Conservation (phyloP, 2,113 vertebrate species). For the Phoenicopterus ruber region DNA sequence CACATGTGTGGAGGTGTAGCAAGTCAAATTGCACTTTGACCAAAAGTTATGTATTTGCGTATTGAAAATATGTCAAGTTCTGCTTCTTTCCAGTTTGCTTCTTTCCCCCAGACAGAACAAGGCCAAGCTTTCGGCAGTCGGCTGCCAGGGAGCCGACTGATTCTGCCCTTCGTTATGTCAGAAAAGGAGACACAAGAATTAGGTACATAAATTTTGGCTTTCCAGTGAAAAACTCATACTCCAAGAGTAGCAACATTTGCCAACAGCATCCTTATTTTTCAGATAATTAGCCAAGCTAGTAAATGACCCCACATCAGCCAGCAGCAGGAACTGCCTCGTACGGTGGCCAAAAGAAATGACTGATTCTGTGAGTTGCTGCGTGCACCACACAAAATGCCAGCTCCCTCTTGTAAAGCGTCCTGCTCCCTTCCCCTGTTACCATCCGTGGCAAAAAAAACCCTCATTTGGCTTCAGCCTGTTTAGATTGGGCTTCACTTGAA, state of each 20-base stretch:
- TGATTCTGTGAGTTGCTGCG: background rate
- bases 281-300: background rate
- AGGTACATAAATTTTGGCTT: background rate
- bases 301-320: background rate
- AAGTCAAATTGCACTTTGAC: background rate
- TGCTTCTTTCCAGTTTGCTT: background rate
- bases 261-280: background rate
- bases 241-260: background rate
- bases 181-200: background rate
- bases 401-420: background rate
- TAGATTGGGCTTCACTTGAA: background rate
- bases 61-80: background rate
- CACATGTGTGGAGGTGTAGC: background rate
- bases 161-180: background rate
- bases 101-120: background rate
- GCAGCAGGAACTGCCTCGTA: background rate
- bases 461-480: background rate
- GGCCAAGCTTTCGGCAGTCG: background rate
- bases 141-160: background rate
- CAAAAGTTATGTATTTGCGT: background rate
- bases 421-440: background rate
- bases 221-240: background rate
- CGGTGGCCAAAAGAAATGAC: background rate
- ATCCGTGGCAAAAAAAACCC: background rate
- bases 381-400: background rate